Percentiles rank a stretch among this genome's conserved stretches.
Evolutionary conservation across 2,113 vertebrate species (phyloP).

Genomic region (Paralichthys olivaceus): DNA sequence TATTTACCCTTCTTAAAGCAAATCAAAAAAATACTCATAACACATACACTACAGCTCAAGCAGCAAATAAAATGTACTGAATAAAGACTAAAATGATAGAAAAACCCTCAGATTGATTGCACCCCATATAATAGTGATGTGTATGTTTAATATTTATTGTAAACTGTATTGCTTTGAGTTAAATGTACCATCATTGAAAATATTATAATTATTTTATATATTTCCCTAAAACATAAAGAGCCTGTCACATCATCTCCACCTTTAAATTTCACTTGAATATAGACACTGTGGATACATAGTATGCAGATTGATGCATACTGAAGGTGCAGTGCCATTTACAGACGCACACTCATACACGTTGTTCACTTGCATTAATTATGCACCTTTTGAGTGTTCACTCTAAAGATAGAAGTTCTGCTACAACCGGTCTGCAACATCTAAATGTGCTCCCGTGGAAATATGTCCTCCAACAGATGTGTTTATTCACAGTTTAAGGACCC

Average conservation of each 20-base stretch:
- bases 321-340: background rate
- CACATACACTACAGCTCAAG: background rate
- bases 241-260: background rate
- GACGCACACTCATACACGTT: background rate
- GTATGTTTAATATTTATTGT: background rate
- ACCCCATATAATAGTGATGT: too few relatives aligned
- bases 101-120: background rate
- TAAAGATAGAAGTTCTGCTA: background rate
- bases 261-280: background rate
- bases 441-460: conserved; percentile 23
- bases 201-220: too few relatives aligned
- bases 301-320: background rate
- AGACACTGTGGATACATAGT: background rate
- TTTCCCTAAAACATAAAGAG: background rate
- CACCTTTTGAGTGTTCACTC: background rate
- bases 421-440: conserved; percentile 11
- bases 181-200: background rate
- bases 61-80: background rate
- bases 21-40: background rate
- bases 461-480: conserved; percentile 20
- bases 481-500: conserved; percentile 25
- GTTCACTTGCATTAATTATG: background rate
- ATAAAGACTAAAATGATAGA: background rate
- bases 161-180: background rate
- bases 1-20: background rate